phyloP scores from a whole-genome alignment of 2,888 invertebrate genomes.

The Brachyptera putata region DNA sequence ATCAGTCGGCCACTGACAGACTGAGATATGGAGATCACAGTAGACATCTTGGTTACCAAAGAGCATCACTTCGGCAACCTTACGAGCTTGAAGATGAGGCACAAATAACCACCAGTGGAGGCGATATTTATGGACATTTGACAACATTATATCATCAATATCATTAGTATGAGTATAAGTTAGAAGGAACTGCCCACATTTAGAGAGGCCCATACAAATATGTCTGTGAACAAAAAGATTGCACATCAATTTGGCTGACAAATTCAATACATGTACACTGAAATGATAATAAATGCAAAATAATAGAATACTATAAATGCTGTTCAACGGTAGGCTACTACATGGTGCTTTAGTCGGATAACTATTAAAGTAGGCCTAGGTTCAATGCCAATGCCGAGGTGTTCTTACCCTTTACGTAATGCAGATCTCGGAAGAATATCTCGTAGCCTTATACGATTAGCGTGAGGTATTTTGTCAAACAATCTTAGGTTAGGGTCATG shows the following conservation, averaged over 20 bases:
- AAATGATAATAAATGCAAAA: too few relatives aligned
- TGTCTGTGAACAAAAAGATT: constrained; percentile 60
- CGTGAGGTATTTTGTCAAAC: neutral
- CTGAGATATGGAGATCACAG: constrained; percentile 55
- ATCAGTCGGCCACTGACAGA: constrained; percentile 69
- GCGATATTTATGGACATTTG: constrained; percentile 57
- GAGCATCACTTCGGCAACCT: constrained; percentile 56
- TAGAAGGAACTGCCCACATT: constrained; percentile 87
- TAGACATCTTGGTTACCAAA: constrained; percentile 53
- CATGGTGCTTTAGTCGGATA: too few relatives aligned
- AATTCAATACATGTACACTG: too few relatives aligned
- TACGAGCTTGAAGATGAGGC: constrained; percentile 51
- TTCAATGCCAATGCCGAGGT: too few relatives aligned
- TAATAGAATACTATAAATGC: too few relatives aligned
- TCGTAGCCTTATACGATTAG: neutral
- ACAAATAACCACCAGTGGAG: constrained; percentile 64
- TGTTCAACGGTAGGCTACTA: too few relatives aligned
- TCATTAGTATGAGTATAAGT: constrained; percentile 72
- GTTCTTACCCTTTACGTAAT: neutral
- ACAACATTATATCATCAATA: constrained; percentile 29
- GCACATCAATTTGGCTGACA: too few relatives aligned
- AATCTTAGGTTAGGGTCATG: neutral
- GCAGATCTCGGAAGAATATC: neutral
- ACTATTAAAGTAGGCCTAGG: too few relatives aligned
- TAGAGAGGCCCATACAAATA: constrained; percentile 91